Base-by-base conservation (phyloP, 2,797 vertebrate genomes). In the Acanthurus tractus region DNA sequence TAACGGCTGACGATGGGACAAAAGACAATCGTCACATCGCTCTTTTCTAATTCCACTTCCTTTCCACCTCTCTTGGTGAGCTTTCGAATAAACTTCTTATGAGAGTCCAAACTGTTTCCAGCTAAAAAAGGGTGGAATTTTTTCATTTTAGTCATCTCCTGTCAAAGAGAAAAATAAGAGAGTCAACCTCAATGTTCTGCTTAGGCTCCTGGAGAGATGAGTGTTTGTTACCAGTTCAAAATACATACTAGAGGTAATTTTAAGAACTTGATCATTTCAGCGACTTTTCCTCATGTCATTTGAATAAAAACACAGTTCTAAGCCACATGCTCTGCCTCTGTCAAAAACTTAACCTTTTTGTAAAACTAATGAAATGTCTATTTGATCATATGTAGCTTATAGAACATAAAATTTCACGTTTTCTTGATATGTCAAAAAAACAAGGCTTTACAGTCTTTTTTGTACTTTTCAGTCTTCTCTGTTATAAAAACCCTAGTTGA, bases 31-130 rank as follows among this genome's bases (percentile, higher is more conserved):
- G 36, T 65, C 2, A 8, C 71, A 0, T 81, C 0, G 6, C 76
- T 56, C 0, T 49, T 0, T 0, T 1, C 0, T 0, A 0, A 0
- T 0, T 0, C 29, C 0, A 52, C 53, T 0, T 0, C 0, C 20
- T 6, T 66, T 36, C 48, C 68, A 7, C 84, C 78, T 57, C 0
- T 57, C 1, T 4, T 42, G 0, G 0, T 15, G 2, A 93, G 75
- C 55, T 61, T 81, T 50, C 18, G 1, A 0, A 87, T 0, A 46
- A 93, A 38, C 2, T 0, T 0, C 1, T 50, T 0, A 15, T 90
- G 50, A 18, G 8, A 15, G 0, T 0, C 1, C 3, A 82, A 56
- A 14, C 86, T 91, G 0, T 76, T 42, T 57, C 88, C 89, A 0
- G 61, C 63, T 8, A 52, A 0, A 9, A 4, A 0, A 12, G 9